Conservation (phyloP, 2,797 vertebrate species). For the Peromyscus aztecus region DNA sequence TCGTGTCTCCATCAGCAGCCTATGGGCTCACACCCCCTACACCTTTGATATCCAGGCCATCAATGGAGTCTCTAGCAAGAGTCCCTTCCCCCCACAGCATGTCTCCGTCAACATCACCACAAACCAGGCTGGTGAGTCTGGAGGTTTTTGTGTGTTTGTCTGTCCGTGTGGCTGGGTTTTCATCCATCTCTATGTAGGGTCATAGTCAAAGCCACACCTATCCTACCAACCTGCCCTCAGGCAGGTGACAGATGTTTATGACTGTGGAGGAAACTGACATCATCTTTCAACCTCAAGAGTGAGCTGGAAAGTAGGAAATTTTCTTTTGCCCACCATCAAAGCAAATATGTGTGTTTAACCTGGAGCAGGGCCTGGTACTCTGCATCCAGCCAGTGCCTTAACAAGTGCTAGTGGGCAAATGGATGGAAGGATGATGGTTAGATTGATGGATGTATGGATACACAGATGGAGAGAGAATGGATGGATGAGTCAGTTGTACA, state of each 20-base stretch:
- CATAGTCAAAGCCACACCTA: neutral
- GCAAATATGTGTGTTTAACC: neutral
- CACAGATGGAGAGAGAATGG: neutral
- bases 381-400: neutral
- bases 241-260: neutral
- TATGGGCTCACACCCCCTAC: conserved; percentile 97
- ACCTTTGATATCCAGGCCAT: conserved; percentile 98
- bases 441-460: no score
- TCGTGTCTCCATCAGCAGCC: conserved; percentile 97
- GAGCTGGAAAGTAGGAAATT: neutral
- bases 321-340: neutral
- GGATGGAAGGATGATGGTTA: no score
- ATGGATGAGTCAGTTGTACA: neutral
- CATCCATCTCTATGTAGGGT: neutral
- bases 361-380: neutral
- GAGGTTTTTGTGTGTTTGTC: neutral
- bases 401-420: neutral
- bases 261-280: neutral
- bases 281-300: neutral
- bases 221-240: neutral
- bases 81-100: conserved; percentile 96
- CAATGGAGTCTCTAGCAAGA: conserved; percentile 97
- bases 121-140: conserved; percentile 96
- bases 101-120: conserved; percentile 99
- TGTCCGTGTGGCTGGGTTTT: neutral